Evolutionary conservation across 2,888 invertebrate genomes (phyloP).

Genomic region (Cheilosia urbana): DNA sequence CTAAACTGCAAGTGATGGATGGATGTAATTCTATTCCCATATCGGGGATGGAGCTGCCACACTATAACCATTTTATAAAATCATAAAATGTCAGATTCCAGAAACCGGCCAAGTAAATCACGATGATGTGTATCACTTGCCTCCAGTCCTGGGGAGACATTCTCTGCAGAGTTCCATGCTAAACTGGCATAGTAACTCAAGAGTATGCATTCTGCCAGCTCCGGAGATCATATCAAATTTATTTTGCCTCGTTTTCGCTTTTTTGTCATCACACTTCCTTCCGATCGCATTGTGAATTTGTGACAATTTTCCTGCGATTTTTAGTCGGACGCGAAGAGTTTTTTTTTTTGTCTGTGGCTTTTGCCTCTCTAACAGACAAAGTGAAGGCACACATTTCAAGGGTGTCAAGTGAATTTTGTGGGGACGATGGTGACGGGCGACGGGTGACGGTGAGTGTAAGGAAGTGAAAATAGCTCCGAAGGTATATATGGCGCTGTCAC

Average conservation of each 20-base stretch:
- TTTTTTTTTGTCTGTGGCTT: neutral
- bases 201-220: neutral
- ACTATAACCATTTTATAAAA: slow-evolving; percentile 11
- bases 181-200: neutral
- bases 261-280: slow-evolving; percentile 16
- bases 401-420: slow-evolving; percentile 52
- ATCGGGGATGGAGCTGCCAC: neutral
- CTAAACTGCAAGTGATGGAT: neutral
- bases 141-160: neutral
- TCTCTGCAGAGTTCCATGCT: neutral
- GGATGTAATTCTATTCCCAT: neutral
- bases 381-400: slow-evolving; percentile 57
- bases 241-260: slow-evolving; percentile 26
- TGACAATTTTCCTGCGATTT: slow-evolving; percentile 1
- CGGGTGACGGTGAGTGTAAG: slow-evolving; percentile 13
- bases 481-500: slow-evolving; percentile 13
- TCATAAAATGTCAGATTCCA: slow-evolving; percentile 12
- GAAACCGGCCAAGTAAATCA: slow-evolving; percentile 19
- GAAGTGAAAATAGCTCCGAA: slow-evolving; percentile 12
- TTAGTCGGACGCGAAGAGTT: neutral
- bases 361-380: slow-evolving; percentile 26
- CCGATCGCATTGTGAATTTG: slow-evolving; percentile 28
- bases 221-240: slow-evolving; percentile 2
- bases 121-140: slow-evolving; percentile 30
- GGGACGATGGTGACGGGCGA: no score